Base-by-base conservation (phyloP, 1,140 invertebrate species). In the Ctenoplectra terminalis region DNA sequence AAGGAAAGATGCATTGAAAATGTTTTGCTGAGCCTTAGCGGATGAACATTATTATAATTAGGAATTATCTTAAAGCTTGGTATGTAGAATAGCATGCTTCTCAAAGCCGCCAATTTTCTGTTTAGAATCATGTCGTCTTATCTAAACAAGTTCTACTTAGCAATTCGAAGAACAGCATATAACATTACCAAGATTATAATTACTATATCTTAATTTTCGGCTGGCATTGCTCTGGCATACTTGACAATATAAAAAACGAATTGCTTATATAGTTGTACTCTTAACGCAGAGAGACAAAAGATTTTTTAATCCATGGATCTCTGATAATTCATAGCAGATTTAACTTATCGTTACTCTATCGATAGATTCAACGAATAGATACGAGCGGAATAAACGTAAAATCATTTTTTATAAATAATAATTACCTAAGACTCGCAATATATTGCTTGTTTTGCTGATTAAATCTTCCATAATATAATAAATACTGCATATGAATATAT, bases 391-490 rank as follows among this genome's bases (percentile, higher is more conserved):
- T 40, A 13, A 66, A 40, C 1, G 40, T 73, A 80, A 52, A 78
- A 78, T 70, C 50, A 46, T 64, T 58, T 52, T 77, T 70, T 63
- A 83, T 26, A 31, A 83, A 48, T 50, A 56, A 69, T 56, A 64
- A 76, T 73, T 43, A 85, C 31, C 56, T 83, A 85, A 26, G 34
- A 82, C 54, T 77, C 52, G 60, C 75, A 87, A 83, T 9, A 46
- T 88, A 83, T 88, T 87, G 75, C 86, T 87, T 80, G 11, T 29
- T 48, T 85, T 26, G 82, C 11, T 58, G 77, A 87, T 58, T 50
- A 29, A 81, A 58, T 54, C 40, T 37, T 54, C 46, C 56, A 46
- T 20, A 26, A 23, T 43, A 70, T 83, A 75, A 60, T 69, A 73
- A 73, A 80, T 66, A 15, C 20, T 76, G 86, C 29, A 50, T n/a